Evolutionary conservation across 2,113 vertebrate species (phyloP).

Genomic region (Okapia johnstoni): DNA sequence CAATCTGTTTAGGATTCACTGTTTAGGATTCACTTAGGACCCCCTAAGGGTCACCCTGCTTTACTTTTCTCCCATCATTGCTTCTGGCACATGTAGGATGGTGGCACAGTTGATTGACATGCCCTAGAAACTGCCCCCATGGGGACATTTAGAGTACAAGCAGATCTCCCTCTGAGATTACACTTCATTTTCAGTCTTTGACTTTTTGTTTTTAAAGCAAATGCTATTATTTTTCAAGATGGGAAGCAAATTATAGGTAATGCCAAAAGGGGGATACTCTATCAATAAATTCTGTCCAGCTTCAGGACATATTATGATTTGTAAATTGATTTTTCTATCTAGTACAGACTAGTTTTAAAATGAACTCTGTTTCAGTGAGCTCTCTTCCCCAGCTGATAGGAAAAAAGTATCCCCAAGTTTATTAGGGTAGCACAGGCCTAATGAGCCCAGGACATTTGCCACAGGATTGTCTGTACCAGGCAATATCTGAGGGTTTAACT

Average conservation of each 20-base stretch:
- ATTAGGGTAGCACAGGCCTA: neutral
- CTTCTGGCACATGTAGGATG: neutral
- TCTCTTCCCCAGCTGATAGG: neutral
- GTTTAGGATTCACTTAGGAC: neutral
- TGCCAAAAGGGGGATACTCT: neutral
- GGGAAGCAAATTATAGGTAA: neutral
- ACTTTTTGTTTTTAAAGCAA: neutral
- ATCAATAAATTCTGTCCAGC: neutral
- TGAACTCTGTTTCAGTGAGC: neutral
- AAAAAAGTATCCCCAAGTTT: neutral
- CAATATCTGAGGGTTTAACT: neutral
- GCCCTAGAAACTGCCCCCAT: neutral
- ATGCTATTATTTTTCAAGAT: neutral
- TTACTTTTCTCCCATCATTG: neutral
- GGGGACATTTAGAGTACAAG: neutral
- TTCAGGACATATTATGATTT: neutral
- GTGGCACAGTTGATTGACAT: neutral
- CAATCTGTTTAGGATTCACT: neutral
- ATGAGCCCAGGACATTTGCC: neutral
- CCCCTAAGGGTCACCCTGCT: neutral
- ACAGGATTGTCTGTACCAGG: neutral
- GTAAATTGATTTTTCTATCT: constrained; percentile 2
- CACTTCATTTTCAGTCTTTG: neutral
- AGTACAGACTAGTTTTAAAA: neutral
- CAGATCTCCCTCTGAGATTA: neutral